Percentiles rank a stretch among this genome's conserved stretches.
phyloP scores from a whole-genome alignment of 2,113 vertebrate genomes.

The Eonycteris spelaea region DNA sequence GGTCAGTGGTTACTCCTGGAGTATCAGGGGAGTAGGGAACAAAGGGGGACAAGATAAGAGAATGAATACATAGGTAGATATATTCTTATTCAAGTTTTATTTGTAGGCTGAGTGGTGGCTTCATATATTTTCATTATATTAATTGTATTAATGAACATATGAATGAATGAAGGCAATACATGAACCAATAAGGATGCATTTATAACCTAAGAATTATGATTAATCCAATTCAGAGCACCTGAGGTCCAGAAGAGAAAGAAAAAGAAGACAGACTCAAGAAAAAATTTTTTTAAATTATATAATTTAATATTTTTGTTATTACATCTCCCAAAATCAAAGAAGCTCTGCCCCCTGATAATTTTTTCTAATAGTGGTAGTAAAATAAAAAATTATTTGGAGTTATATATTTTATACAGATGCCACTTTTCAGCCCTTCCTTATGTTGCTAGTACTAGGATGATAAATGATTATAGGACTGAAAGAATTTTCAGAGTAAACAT shows the following conservation, averaged over 20 bases:
- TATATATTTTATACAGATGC: background rate
- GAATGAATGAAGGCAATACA: background rate
- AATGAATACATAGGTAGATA: background rate
- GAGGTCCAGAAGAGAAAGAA: background rate
- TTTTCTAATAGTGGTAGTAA: background rate
- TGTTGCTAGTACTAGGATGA: background rate
- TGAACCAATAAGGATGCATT: background rate
- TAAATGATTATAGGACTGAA: slow-evolving; percentile 1
- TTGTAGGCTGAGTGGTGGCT: background rate
- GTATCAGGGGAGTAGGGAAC: background rate
- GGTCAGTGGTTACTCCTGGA: background rate
- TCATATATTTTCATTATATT: background rate
- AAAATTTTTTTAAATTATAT: background rate
- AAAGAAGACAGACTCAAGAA: background rate
- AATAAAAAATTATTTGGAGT: background rate
- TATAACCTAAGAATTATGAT: background rate
- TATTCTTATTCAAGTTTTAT: background rate
- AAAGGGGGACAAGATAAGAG: background rate
- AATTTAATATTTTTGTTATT: background rate
- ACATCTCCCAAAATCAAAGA: background rate
- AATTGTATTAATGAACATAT: background rate
- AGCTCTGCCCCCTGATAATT: background rate
- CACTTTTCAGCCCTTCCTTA: background rate
- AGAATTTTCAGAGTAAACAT: slow-evolving; percentile 1
- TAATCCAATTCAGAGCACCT: background rate